These are phyloP conservation scores for Zele albiditarsus DNA, from an alignment of 2,888 invertebrate genomes.

Conservation along the genomic window DNA sequence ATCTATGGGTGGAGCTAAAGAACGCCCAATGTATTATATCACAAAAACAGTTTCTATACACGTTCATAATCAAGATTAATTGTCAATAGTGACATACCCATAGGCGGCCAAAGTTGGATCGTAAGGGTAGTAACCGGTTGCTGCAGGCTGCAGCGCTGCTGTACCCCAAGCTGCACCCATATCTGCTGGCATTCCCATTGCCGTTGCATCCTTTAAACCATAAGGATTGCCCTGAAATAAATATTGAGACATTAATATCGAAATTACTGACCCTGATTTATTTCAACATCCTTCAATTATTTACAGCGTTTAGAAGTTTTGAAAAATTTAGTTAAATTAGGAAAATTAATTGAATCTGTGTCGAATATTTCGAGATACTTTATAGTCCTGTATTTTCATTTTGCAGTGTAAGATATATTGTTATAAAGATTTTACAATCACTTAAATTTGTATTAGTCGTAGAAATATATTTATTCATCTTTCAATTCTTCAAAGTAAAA, in stretches of 20 bases:
- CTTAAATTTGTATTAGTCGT: not conserved
- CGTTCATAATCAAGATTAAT: not conserved
- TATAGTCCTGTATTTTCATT: no score
- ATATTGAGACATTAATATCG: constrained; percentile 36
- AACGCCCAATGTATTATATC: no score
- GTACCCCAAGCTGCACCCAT: constrained; percentile 93
- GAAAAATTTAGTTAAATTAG: constrained; percentile 16
- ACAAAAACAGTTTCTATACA: no score
- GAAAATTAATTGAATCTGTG: no score
- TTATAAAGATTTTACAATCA: not conserved
- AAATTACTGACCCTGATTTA: not conserved
- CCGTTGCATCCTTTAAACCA: constrained; percentile 83
- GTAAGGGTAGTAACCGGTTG: constrained; percentile 94
- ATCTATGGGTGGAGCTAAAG: no score
- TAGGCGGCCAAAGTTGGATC: constrained; percentile 94
- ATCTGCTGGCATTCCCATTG: constrained; percentile 85
- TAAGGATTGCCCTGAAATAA: constrained; percentile 91
- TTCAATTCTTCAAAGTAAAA: not conserved
- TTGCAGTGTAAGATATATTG: no score
- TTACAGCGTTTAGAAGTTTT: not conserved
- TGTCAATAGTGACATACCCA: constrained; percentile 81
- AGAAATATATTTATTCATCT: not conserved
- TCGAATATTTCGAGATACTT: no score
- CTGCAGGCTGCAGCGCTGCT: constrained; percentile 87
- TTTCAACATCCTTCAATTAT: constrained; percentile 5